These are phyloP conservation scores for Cairina moschata DNA, from an alignment of 2,113 vertebrate genomes.

Conservation along the genomic window DNA sequence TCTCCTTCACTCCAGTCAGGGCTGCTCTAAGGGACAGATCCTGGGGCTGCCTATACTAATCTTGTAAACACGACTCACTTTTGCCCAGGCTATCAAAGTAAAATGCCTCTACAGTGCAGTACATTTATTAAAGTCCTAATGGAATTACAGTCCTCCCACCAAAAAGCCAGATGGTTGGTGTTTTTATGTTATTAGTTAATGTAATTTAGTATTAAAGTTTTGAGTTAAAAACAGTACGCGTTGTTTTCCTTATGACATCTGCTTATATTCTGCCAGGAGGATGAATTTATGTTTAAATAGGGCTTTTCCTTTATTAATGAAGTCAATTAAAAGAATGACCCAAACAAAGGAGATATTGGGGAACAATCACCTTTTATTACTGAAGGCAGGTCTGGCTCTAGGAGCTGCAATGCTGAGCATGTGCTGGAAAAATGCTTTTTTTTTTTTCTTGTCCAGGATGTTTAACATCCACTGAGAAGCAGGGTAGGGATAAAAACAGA, in stretches of 20 bases:
- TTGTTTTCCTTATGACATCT: slow-evolving; percentile 37
- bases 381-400: slow-evolving; percentile 10
- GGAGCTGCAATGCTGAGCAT: not conserved
- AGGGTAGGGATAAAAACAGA: not conserved
- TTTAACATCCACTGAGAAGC: not conserved
- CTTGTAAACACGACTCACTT: slow-evolving; percentile 56
- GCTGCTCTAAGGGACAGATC: slow-evolving; percentile 12
- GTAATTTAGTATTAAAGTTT: slow-evolving; percentile 55
- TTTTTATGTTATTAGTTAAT: slow-evolving; percentile 60
- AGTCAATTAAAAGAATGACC: slow-evolving; percentile 37
- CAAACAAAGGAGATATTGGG: not conserved
- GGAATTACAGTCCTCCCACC: slow-evolving; percentile 76
- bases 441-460: not conserved
- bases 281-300: slow-evolving; percentile 16
- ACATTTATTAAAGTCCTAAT: slow-evolving; percentile 80
- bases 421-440: not conserved
- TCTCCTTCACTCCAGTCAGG: slow-evolving; percentile 45
- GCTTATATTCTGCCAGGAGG: not conserved
- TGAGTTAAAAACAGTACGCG: not conserved
- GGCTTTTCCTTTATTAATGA: slow-evolving; percentile 34
- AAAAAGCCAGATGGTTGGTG: slow-evolving; percentile 70
- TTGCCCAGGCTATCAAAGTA: slow-evolving; percentile 72
- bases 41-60: slow-evolving; percentile 10
- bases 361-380: slow-evolving; percentile 27
- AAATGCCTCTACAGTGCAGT: slow-evolving; percentile 72